Evolutionary conservation across 2,888 invertebrate genomes (phyloP), one percentile per base, ranked within the genome.

Genomic region (Brachyptera putata): DNA sequence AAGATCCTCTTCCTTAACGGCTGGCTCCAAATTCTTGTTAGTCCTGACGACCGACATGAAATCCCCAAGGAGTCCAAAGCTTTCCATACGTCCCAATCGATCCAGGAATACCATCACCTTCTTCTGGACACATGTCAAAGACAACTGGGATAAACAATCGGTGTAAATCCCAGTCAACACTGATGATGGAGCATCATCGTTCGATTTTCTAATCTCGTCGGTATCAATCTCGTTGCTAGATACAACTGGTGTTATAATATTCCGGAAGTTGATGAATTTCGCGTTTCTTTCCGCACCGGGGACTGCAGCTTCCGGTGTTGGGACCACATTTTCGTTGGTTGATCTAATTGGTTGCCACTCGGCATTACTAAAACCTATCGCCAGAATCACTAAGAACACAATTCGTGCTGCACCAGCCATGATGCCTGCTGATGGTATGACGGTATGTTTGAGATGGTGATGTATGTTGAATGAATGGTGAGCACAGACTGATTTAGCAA

Each of bases 81-180:
- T 80, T 64, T 78, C 76, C 56, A 83, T 69, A 48, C 74, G 73
- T 62, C 79, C 78, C 1, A 84, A 70, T 18, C 78, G 75, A 60
- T 80, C 79, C 61, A 84, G 69, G 71, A 82, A 84, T 48, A 79
- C 67, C 7, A 82, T 72, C 1, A 83, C 77, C 67, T 82, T 81
- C 63, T 76, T 80, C 68, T 81, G 83, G 22, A 82, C 72, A 67
- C 84, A 84, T 24, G 74, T 70, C 60, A 81, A 77, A 0, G 84
- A 84, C 1, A 84, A 69, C 66, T 78, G 76, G 24, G 81, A 58
- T 46, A 84, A 72, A 67, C 84, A 84, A 64, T 82, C 74, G 39
- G 75, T 62, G 72, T 83, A 79, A 65, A 83, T 75, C 68, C 79
- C 74, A 70, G 79, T 71, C 66, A 84, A 73, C 34, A 75, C 74